phyloP scores from a whole-genome alignment of 2,113 vertebrate genomes.

The Neotragus pygmaeus region DNA sequence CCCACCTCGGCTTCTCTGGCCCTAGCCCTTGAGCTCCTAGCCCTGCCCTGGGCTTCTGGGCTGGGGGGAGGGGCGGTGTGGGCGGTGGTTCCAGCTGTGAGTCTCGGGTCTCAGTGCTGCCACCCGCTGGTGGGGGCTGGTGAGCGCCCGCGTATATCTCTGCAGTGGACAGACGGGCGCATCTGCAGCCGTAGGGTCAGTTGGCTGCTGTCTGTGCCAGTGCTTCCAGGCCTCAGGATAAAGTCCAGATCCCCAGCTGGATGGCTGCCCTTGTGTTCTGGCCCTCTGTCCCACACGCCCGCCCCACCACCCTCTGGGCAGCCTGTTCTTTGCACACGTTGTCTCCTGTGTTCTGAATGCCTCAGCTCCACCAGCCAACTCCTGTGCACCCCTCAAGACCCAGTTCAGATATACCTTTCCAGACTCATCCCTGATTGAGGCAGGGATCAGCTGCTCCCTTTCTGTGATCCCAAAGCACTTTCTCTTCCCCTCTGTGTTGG shows the following conservation, averaged over 20 bases:
- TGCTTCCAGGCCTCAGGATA: not conserved
- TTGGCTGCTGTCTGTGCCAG: not conserved
- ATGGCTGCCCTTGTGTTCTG: not conserved
- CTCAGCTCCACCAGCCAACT: not conserved
- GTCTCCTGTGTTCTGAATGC: not conserved
- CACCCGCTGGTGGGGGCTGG: not conserved
- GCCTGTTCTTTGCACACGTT: not conserved
- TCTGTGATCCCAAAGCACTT: not conserved
- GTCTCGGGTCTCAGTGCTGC: not conserved
- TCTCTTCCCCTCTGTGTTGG: not conserved
- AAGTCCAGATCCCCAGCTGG: not conserved
- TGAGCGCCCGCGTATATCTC: not conserved
- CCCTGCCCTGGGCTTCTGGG: not conserved
- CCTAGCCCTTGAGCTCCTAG: not conserved
- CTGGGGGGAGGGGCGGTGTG: accelerated
- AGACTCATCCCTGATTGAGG: not conserved
- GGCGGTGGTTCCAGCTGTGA: not conserved
- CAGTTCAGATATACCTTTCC: not conserved
- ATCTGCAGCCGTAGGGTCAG: not conserved
- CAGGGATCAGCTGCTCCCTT: not conserved
- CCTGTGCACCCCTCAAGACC: not conserved
- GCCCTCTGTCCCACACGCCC: not conserved
- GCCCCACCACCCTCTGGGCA: not conserved
- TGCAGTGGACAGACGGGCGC: accelerated
- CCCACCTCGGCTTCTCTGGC: not conserved